Conservation (phyloP, 2,113 vertebrate species). For the Castor canadensis region DNA sequence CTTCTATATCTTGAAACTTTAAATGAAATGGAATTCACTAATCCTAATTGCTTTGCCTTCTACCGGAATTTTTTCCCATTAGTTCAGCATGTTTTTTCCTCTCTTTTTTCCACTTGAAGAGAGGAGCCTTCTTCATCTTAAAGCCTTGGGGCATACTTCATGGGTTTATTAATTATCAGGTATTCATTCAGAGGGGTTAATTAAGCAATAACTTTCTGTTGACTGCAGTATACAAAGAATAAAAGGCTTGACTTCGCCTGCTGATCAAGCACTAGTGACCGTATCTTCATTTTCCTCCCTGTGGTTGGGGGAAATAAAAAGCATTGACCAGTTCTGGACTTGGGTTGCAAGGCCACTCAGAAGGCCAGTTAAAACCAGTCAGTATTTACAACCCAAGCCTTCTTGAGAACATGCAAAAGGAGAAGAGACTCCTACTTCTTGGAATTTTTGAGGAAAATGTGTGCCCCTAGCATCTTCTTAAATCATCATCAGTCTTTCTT, state of each 20-base stretch:
- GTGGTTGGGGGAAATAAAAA: slow-evolving; percentile 75
- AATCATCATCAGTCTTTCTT: neutral
- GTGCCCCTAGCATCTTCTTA: neutral
- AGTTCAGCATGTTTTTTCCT: slow-evolving; percentile 85
- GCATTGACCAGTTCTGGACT: slow-evolving; percentile 77
- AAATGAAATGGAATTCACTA: slow-evolving; percentile 90
- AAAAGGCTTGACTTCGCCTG: slow-evolving; percentile 82
- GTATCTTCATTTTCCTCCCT: slow-evolving; percentile 77
- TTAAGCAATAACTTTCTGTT: slow-evolving; percentile 89
- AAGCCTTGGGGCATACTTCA: slow-evolving; percentile 86
- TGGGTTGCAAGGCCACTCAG: neutral
- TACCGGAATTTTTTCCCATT: slow-evolving; percentile 88
- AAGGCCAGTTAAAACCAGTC: slow-evolving; percentile 9
- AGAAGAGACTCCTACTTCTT: neutral
- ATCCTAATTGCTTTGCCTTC: slow-evolving; percentile 90
- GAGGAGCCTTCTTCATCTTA: slow-evolving; percentile 84
- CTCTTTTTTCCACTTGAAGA: slow-evolving; percentile 84
- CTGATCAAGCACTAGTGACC: slow-evolving; percentile 81
- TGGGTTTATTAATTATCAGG: slow-evolving; percentile 89
- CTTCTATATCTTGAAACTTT: slow-evolving; percentile 88
- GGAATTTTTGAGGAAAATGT: slow-evolving; percentile 29
- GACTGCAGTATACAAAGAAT: slow-evolving; percentile 83
- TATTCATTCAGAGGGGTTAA: slow-evolving; percentile 89
- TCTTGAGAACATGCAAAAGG: neutral
- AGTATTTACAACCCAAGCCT: slow-evolving; percentile 36